Percentiles rank a stretch among this genome's conserved stretches.
These are phyloP conservation scores for Tragelaphus buxtoni DNA, from an alignment of 2,113 vertebrate genomes.

Conservation along the genomic window DNA sequence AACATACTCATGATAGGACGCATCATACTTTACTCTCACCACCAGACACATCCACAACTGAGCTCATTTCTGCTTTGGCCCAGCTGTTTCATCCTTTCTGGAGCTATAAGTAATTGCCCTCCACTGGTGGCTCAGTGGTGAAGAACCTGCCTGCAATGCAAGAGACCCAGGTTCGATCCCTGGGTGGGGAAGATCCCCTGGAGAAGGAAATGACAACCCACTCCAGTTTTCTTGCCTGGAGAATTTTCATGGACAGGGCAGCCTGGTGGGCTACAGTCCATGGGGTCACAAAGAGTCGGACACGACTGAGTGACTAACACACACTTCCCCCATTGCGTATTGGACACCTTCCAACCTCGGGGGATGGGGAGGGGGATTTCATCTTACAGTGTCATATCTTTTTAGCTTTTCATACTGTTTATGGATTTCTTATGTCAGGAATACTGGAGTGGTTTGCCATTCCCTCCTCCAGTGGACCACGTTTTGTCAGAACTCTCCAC, in stretches of 20 bases:
- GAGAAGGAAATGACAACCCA: not conserved
- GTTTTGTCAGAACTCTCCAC: not conserved
- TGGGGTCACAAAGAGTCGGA: not conserved
- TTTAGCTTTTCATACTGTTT: not conserved
- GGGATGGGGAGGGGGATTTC: not conserved
- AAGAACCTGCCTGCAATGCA: not conserved
- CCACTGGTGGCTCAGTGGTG: not conserved
- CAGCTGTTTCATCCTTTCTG: not conserved
- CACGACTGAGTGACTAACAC: not conserved
- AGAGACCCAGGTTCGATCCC: not conserved
- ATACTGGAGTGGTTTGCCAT: not conserved
- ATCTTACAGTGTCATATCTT: not conserved
- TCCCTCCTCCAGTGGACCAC: not conserved
- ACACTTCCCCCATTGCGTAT: accelerated
- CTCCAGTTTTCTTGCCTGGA: not conserved
- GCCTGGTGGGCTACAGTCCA: not conserved
- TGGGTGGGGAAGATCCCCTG: not conserved
- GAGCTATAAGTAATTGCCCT: not conserved
- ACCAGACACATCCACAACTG: not conserved
- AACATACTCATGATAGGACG: accelerated
- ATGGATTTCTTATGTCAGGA: not conserved
- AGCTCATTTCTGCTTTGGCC: not conserved
- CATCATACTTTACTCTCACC: not conserved
- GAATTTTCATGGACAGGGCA: not conserved
- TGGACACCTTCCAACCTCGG: not conserved